Base-by-base conservation (phyloP, 2,888 invertebrate genomes). In the Leistus spinibarbis region DNA sequence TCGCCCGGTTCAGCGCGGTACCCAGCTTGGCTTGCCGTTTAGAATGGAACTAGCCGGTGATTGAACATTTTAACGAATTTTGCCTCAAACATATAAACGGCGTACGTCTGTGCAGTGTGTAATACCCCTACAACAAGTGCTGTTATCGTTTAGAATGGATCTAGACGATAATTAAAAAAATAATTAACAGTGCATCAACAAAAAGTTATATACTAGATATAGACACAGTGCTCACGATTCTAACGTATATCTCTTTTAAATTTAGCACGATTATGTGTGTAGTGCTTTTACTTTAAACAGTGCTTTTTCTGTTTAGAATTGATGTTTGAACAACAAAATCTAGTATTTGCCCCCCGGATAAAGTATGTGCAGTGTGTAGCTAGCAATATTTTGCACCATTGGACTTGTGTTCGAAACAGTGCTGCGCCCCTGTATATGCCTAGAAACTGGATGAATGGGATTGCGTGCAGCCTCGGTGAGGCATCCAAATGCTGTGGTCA, bases 401-500 rank as follows among this genome's bases (percentile, higher is more conserved):
- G 20, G 16, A 69, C 56, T 64, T 54, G 54, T 66, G 74, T n/a
- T n/a, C n/a, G n/a, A 69, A 75, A 13, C 7, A 69, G 63, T 67
- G 71, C 57, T 69, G 57, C 63, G 72, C 60, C 53, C 54, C 54
- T 66, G 69, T 69, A 16, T 60, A 76, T 70, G 70, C 70, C 60
- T 70, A 80, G 84, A 82, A 82, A 83, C 85, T 85, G 86, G 84
- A 86, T 86, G 86, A 86, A 86, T 86, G 86, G 86, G 86, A 85
- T 84, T 86, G 84, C 85, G 86, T 82, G 85, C 86, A 81, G 86
- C 86, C 86, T 87, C 87, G 82, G 85, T 85, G 86, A 87, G 88
- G 88, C 88, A 86, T 86, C 86, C 88, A 85, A 84, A 87, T 87
- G 89, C 89, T 89, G 88, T 91, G 93, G 90, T 93, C 91, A 96